Evolutionary conservation across 2,797 vertebrate species (phyloP), one percentile per base, ranked within the genome.

Genomic region (Sebastes iracundus): DNA sequence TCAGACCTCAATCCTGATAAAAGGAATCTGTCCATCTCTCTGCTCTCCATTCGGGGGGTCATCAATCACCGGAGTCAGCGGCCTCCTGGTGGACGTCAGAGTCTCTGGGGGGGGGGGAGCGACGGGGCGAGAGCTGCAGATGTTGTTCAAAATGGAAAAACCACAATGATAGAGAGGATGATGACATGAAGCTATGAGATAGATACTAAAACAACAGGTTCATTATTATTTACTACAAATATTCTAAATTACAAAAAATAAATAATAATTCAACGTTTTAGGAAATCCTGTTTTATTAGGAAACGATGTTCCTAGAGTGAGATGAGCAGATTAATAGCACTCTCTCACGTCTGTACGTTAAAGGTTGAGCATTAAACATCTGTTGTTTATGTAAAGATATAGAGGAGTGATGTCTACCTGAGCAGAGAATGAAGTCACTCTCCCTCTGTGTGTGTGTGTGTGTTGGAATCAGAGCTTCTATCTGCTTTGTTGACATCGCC

Each of bases 1-100:
- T 93, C 89, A 78, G 83, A 79, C 82, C 84, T 91, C 90, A 91
- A 77, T 87, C 75, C 83, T 84, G 86, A 91, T 93, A 91, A 93
- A 91, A 93, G 86, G 90, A 81, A 90, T 86, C 81, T 84, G 87
- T 90, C 88, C 86, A 80, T 90, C 89, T 89, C 82, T 80, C 83
- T 89, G 62, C 14, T 65, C 73, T 81, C 81, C 62, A 83, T 91
- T 87, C 86, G 69, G 79, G 68, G 72, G 77, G 79, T 84, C 92
- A 85, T 93, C 90, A 88, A 90, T 91, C 90, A 91, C 77, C 49
- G 2, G 18, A 83, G 90, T 87, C 90, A 82, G 70, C 65, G 83
- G 80, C 77, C 86, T 70, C 76, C 59, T 12, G 5, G 14, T 74
- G 70, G 56, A 83, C 28, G 82, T 65, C 82, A 33, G 72, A 28